Evolutionary conservation across 2,797 vertebrate genomes (phyloP), one percentile per base, ranked within the genome.

Genomic region (Moxostoma hubbsi): DNA sequence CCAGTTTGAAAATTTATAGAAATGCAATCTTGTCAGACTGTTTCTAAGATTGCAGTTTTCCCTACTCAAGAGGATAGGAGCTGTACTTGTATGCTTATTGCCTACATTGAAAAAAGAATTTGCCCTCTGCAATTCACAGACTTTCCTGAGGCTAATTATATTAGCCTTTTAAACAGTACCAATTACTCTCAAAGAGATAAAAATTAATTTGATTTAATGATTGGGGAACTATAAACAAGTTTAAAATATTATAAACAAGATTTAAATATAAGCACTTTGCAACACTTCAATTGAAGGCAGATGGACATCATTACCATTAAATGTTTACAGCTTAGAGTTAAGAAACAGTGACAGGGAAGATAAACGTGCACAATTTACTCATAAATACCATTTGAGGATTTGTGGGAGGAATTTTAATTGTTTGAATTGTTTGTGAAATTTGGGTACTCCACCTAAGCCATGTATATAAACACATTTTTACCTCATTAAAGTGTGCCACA

Each of bases 71-170:
- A 36, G 36, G 36, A 36, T 36, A 36, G 36, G 36, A 36, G 36
- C 36, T 36, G 3, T 36, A 36, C 36, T 36, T 36, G 36, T 36
- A 36, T 36, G 36, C 36, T 5, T 36, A 5, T 36, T 36, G 36
- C 36, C 36, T 36, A 36, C 36, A 36, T 36, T 4, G 36, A 36
- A 36, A 36, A 36, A 36, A 36, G 36, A 36, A 36, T 3, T 36
- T 71, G 64, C 71, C 75, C 88, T 87, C 86, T 87, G 87, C 5
- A 12, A 43, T 10, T 50, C 63, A 53, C 54, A 43, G 43, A 9
- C 18, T 55, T 47, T 55, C 15, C 78, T 73, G 15, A 24, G 45
- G 45, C 45, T 0, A 47, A 36, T 11, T 49, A 10, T 54, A 6
- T 62, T 74, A 45, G 62, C 62, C 45, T 47, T 43, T 64, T 47